These are phyloP conservation scores for Nebria ingens DNA, from an alignment of 1,140 invertebrate species.

Conservation along the genomic window DNA sequence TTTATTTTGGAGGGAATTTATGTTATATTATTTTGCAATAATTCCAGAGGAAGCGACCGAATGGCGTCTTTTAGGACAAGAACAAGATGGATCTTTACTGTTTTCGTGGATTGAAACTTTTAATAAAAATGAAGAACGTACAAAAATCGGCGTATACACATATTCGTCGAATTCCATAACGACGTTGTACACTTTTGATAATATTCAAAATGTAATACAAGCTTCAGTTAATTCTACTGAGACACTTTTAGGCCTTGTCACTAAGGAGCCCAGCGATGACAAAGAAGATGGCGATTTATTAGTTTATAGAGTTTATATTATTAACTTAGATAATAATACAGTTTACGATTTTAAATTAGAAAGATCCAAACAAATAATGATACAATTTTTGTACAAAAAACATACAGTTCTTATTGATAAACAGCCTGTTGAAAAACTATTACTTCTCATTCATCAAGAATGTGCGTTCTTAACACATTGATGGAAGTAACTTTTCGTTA, in stretches of 20 bases:
- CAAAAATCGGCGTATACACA: slow-evolving; percentile 38
- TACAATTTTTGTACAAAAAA: slow-evolving; percentile 67
- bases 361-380: slow-evolving; percentile 54
- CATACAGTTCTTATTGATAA: slow-evolving; percentile 47
- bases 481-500: too few species aligned
- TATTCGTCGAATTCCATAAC: slow-evolving; percentile 45
- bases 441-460: slow-evolving; percentile 68
- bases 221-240: slow-evolving; percentile 61
- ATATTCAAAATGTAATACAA: slow-evolving; percentile 58
- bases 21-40: too few species aligned
- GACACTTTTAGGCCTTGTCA: slow-evolving; percentile 54
- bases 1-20: too few species aligned
- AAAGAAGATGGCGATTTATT: slow-evolving; percentile 14
- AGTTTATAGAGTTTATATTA: slow-evolving; percentile 33
- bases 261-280: slow-evolving; percentile 33
- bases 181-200: slow-evolving; percentile 50
- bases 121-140: slow-evolving; percentile 28
- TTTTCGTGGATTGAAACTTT: slow-evolving; percentile 56
- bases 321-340: slow-evolving; percentile 43
- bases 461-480: too few species aligned
- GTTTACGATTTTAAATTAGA: slow-evolving; percentile 41
- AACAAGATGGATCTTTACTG: slow-evolving; percentile 57
- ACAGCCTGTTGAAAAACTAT: slow-evolving; percentile 52
- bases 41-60: slow-evolving; percentile 47
- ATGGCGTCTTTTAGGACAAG: slow-evolving; percentile 66